phyloP scores from a whole-genome alignment of 2,113 vertebrate species.

The Charadrius vociferus region DNA sequence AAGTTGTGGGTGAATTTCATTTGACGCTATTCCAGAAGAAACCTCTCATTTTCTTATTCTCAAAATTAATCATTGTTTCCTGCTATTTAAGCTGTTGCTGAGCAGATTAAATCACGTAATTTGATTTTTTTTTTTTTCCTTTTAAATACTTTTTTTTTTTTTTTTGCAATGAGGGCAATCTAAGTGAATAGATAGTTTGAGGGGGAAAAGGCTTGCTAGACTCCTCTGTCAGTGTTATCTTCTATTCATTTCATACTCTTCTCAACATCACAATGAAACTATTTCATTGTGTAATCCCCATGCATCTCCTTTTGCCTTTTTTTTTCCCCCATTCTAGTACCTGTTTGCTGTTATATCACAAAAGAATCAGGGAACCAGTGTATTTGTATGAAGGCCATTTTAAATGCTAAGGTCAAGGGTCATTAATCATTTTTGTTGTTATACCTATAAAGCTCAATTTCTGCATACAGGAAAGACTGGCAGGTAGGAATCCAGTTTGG shows the following conservation, averaged over 20 bases:
- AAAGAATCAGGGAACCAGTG: slow-evolving; percentile 25
- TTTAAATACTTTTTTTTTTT: not conserved
- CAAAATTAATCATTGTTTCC: slow-evolving; percentile 1
- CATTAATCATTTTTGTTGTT: slow-evolving; percentile 65
- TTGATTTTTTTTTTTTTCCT: not conserved
- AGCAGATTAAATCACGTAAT: not conserved
- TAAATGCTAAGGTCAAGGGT: slow-evolving; percentile 69
- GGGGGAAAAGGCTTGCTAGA: not conserved
- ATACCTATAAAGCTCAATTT: slow-evolving; percentile 23
- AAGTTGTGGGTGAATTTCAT: not conserved
- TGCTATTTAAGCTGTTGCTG: not conserved
- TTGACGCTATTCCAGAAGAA: not conserved
- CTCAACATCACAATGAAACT: slow-evolving; percentile 47
- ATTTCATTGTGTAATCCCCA: slow-evolving; percentile 65
- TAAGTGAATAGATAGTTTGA: not conserved
- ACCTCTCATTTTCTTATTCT: not conserved
- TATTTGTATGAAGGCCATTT: slow-evolving; percentile 67
- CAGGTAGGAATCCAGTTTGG: slow-evolving; percentile 36
- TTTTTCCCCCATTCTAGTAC: slow-evolving; percentile 67
- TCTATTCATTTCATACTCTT: slow-evolving; percentile 47
- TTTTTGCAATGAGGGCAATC: not conserved
- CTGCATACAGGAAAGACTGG: slow-evolving; percentile 2
- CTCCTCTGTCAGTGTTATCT: slow-evolving; percentile 28
- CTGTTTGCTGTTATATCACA: slow-evolving; percentile 57
- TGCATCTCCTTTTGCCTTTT: not conserved